Conservation (phyloP, 2,797 vertebrate genomes). For the Todus mexicanus region DNA sequence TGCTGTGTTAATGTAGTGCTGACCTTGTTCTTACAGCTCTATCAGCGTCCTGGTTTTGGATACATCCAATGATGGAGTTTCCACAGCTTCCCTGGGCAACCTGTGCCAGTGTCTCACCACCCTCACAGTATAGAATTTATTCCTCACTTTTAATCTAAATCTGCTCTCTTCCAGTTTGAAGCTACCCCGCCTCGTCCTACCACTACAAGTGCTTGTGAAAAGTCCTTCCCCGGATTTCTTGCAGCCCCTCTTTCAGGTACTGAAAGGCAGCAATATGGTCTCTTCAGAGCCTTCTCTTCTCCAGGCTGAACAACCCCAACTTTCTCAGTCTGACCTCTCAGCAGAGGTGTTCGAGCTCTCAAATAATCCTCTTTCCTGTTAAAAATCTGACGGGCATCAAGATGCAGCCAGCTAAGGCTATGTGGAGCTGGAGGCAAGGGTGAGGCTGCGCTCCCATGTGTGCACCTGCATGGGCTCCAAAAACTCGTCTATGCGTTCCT, state of each 20-base stretch:
- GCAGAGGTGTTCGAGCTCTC: neutral
- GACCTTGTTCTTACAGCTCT: neutral
- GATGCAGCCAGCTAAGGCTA: neutral
- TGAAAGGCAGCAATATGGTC: neutral
- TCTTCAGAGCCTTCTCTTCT: neutral
- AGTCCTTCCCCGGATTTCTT: neutral
- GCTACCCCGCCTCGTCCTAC: neutral
- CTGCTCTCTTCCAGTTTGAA: neutral
- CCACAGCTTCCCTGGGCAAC: neutral
- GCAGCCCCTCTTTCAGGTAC: neutral
- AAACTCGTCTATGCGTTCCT: neutral
- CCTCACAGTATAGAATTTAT: neutral
- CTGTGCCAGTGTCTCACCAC: neutral
- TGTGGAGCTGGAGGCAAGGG: neutral
- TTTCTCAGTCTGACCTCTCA: neutral
- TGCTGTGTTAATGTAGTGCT: neutral
- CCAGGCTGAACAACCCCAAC: neutral
- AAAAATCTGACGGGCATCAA: neutral
- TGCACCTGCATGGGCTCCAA: neutral
- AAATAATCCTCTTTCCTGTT: neutral
- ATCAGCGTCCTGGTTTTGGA: neutral
- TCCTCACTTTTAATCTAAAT: neutral
- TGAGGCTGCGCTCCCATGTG: fast-evolving
- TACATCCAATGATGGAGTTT: neutral
- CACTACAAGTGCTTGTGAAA: neutral